Evolutionary conservation across 2,797 vertebrate genomes (phyloP).

Genomic region (Sebastes aleutianus): DNA sequence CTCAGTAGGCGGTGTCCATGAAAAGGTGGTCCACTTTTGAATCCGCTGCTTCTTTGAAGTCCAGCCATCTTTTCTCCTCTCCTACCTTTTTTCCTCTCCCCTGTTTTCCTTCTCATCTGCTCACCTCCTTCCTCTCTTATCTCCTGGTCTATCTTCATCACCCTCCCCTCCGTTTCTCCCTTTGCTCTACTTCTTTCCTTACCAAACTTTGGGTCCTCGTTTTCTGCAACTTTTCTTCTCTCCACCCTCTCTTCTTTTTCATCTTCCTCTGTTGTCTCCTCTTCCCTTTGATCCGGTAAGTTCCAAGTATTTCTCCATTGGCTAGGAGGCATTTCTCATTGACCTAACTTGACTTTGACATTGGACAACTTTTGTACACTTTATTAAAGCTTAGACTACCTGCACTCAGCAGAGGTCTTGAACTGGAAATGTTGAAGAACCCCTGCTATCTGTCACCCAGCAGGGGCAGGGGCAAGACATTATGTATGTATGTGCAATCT

Average conservation of each 20-base stretch:
- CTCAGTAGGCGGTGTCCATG: slow-evolving; percentile 51
- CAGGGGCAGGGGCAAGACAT: neutral
- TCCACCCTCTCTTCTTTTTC: neutral
- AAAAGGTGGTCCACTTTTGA: slow-evolving; percentile 63
- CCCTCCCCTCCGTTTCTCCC: neutral
- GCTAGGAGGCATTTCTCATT: slow-evolving; percentile 37
- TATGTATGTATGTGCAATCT: neutral
- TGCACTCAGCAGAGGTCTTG: slow-evolving; percentile 14
- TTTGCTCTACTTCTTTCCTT: neutral
- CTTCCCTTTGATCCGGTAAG: slow-evolving; percentile 41
- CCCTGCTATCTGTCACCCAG: neutral
- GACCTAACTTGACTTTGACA: slow-evolving; percentile 43
- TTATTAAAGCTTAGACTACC: slow-evolving; percentile 13
- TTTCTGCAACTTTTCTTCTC: slow-evolving; percentile 4
- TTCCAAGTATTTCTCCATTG: slow-evolving; percentile 12
- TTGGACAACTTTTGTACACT: slow-evolving; percentile 16
- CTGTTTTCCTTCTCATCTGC: slow-evolving; percentile 22
- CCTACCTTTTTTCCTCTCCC: neutral
- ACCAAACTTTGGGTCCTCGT: neutral
- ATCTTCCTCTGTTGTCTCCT: slow-evolving; percentile 18
- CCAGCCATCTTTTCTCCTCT: slow-evolving; percentile 31
- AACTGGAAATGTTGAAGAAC: slow-evolving; percentile 2
- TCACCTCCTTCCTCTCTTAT: slow-evolving; percentile 25
- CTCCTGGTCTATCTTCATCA: slow-evolving; percentile 3
- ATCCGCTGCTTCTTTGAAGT: slow-evolving; percentile 66